phyloP scores from a whole-genome alignment of 1,140 invertebrate species.

The Acromyrmex echinatior region DNA sequence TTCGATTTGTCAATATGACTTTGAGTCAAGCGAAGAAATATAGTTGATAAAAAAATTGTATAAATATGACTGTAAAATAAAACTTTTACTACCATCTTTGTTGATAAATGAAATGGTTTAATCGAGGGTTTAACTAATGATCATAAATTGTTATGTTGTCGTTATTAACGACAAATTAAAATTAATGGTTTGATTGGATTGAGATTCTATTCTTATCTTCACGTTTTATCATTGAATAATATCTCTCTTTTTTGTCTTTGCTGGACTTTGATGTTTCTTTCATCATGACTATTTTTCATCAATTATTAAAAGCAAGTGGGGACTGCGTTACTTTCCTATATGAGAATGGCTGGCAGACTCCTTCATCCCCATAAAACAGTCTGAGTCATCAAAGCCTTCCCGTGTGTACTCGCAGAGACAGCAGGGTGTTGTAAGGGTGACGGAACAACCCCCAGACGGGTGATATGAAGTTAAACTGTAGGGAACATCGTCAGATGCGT shows the following conservation, averaged over 20 bases:
- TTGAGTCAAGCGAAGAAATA: background rate
- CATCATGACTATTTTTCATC: background rate
- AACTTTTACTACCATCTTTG: background rate
- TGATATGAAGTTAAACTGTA: constrained; percentile 12
- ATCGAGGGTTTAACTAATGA: background rate
- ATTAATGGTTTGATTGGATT: background rate
- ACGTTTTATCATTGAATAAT: background rate
- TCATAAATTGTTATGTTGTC: background rate
- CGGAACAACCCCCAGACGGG: background rate
- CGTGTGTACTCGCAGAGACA: background rate
- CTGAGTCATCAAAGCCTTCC: constrained; percentile 72
- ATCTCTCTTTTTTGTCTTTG: background rate
- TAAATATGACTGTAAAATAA: background rate
- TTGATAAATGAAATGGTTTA: background rate
- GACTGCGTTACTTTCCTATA: background rate
- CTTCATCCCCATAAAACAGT: constrained; percentile 61
- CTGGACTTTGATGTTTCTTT: background rate
- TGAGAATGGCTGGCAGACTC: background rate
- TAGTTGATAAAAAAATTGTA: background rate
- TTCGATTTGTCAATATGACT: background rate
- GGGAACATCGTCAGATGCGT: constrained; percentile 19
- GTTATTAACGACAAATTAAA: background rate
- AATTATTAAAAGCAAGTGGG: background rate
- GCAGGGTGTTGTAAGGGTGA: constrained; percentile 38
- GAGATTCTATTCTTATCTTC: background rate